Conservation (phyloP, 2,888 invertebrate species). For the Kuschelorhynchus macadamiae region DNA sequence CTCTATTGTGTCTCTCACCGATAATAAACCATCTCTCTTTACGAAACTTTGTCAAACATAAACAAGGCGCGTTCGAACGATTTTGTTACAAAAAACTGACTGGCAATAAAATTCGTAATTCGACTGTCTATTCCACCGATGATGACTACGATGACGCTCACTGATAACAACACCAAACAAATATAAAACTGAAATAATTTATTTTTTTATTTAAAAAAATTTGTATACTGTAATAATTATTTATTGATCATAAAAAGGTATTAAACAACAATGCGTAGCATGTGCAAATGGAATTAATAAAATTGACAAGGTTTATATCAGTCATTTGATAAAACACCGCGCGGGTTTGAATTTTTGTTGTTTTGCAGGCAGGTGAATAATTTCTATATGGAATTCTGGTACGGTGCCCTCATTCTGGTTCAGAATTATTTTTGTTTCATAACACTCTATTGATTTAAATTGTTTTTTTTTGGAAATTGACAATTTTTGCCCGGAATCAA, state of each 20-base stretch:
- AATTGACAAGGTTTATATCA: too few species aligned
- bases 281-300: too few species aligned
- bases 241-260: not conserved
- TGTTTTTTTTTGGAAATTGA: too few species aligned
- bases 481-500: too few species aligned
- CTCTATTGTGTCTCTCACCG: conserved; percentile 4
- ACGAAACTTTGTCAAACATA: conserved; percentile 27
- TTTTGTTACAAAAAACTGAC: conserved; percentile 12
- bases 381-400: too few species aligned
- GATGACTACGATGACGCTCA: not conserved
- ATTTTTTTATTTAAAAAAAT: not conserved
- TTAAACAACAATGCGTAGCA: not conserved
- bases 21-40: conserved; percentile 2
- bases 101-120: not conserved
- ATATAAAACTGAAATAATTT: not conserved
- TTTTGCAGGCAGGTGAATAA: too few species aligned
- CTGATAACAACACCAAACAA: not conserved
- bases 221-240: not conserved
- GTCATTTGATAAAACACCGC: too few species aligned
- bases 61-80: conserved; percentile 6
- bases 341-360: too few species aligned
- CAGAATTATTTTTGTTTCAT: too few species aligned
- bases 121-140: not conserved
- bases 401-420: too few species aligned
- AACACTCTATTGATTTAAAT: too few species aligned